These are phyloP conservation scores for Heterodera filipjevi DNA, from an alignment of 2,888 invertebrate species.

Conservation along the genomic window DNA sequence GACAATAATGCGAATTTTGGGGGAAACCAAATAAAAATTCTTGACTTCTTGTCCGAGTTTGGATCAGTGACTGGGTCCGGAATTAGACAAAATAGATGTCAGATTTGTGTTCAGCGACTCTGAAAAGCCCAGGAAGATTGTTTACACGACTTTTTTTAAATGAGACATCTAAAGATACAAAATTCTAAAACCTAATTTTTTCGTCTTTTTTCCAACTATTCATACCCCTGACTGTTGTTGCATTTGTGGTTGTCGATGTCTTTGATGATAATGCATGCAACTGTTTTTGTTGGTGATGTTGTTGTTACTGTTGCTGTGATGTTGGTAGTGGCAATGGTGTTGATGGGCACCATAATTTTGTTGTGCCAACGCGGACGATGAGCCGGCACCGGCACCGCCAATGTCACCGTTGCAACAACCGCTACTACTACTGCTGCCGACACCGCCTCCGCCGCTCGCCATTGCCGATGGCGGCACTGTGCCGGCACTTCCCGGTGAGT, in stretches of 20 bases:
- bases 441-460: neutral
- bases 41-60: no score
- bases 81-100: no score
- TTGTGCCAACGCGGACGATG: neutral
- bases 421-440: slow-evolving; percentile 4
- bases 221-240: neutral
- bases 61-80: no score
- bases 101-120: no score
- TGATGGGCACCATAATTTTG: neutral
- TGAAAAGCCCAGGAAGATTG: no score
- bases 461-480: neutral
- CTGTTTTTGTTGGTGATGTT: neutral
- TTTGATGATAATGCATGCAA: neutral
- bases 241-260: neutral
- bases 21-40: no score
- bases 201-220: no score
- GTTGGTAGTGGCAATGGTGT: neutral
- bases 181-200: no score
- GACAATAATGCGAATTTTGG: no score
- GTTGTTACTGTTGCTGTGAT: neutral
- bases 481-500: slow-evolving; percentile 20
- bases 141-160: no score
- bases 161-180: no score
- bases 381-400: neutral
- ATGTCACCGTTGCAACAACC: slow-evolving; percentile 17